Percentiles rank a stretch among this genome's conserved stretches.
phyloP scores from a whole-genome alignment of 2,888 invertebrate genomes.

The Pristionchus maxplancki region DNA sequence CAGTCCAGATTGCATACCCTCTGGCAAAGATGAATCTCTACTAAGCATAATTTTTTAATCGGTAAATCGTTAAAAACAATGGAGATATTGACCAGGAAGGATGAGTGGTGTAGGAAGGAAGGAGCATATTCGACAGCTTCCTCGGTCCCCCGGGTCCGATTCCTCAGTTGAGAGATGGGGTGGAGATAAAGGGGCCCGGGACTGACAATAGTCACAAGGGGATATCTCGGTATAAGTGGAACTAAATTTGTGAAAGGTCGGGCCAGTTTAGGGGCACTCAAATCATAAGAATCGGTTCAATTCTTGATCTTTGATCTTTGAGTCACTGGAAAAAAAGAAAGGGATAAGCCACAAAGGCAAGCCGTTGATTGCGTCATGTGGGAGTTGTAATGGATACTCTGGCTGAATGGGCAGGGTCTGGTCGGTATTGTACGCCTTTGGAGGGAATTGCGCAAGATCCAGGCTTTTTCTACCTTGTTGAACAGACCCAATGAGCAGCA shows the following conservation, averaged over 20 bases:
- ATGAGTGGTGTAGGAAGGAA: not conserved
- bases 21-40: too few species aligned
- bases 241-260: not conserved
- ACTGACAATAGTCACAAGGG: conserved; percentile 1
- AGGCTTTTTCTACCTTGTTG: too few species aligned
- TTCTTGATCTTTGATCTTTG: too few species aligned
- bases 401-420: not conserved
- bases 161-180: conserved; percentile 16
- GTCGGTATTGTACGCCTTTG: not conserved
- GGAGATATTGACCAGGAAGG: not conserved
- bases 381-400: not conserved
- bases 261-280: too few species aligned
- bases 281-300: too few species aligned
- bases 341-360: not conserved
- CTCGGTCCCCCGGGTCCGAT: not conserved
- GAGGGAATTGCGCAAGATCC: not conserved
- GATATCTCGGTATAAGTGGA: not conserved
- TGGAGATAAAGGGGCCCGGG: conserved; percentile 20
- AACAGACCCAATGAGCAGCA: too few species aligned
- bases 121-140: not conserved
- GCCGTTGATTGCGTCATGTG: not conserved
- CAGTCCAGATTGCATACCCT: too few species aligned
- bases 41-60: too few species aligned
- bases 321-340: not conserved
- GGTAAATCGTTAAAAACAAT: too few species aligned